phyloP scores from a whole-genome alignment of 2,888 invertebrate genomes.

The Drosophila testacea region DNA sequence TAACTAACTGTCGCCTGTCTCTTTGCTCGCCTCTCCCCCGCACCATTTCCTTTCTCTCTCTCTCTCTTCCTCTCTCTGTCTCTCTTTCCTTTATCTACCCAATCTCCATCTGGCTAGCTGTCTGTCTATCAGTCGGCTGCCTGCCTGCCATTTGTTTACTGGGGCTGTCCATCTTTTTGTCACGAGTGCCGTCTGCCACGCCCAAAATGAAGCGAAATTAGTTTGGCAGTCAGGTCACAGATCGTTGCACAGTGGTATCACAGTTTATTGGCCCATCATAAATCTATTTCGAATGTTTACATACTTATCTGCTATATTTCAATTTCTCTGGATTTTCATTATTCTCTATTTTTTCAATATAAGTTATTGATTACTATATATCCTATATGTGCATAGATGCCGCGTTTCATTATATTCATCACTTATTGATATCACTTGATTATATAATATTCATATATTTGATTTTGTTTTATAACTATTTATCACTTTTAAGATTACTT shows the following conservation, averaged over 20 bases:
- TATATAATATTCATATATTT: too few species aligned
- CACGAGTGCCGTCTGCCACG: slow-evolving; percentile 71
- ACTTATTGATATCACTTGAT: too few species aligned
- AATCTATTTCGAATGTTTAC: not conserved
- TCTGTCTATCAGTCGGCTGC: slow-evolving; percentile 47
- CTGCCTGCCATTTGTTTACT: slow-evolving; percentile 73
- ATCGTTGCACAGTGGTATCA: slow-evolving; percentile 50
- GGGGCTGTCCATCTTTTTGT: slow-evolving; percentile 75
- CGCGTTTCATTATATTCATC: too few species aligned
- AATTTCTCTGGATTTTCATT: too few species aligned
- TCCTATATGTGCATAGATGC: too few species aligned
- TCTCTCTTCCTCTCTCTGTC: not conserved
- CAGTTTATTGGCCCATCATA: not conserved
- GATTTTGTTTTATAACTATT: too few species aligned
- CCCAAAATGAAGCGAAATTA: slow-evolving; percentile 70
- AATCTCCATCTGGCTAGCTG: slow-evolving; percentile 34
- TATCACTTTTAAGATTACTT: too few species aligned
- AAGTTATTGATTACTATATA: too few species aligned
- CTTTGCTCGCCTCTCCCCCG: not conserved
- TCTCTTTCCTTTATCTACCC: not conserved
- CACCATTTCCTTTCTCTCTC: not conserved
- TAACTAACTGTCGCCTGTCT: slow-evolving; percentile 41
- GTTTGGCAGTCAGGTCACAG: slow-evolving; percentile 59
- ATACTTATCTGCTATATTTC: too few species aligned
- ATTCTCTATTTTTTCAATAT: too few species aligned